Percentiles rank a stretch among this genome's conserved stretches.
These are phyloP conservation scores for Gorsachius magnificus DNA, from an alignment of 2,797 vertebrate species.

Conservation along the genomic window DNA sequence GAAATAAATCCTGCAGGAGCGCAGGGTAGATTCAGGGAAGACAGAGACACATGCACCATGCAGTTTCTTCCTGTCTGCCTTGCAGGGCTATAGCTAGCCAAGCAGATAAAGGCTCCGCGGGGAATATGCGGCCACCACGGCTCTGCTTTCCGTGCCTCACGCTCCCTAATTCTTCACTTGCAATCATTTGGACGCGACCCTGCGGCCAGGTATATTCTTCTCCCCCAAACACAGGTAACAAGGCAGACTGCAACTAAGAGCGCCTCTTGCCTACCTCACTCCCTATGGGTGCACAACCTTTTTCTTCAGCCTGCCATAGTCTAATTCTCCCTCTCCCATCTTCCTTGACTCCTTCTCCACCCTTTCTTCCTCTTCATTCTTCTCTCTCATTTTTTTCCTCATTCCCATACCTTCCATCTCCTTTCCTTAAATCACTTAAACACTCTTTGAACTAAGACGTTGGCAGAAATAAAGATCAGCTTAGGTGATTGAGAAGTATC, in stretches of 20 bases:
- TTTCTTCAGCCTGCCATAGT: neutral
- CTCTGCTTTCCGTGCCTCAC: neutral
- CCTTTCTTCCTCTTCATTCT: neutral
- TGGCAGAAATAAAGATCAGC: neutral
- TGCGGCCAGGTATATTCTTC: neutral
- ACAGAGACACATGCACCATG: neutral
- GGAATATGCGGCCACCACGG: neutral
- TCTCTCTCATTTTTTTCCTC: neutral
- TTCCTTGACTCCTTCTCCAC: neutral
- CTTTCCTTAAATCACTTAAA: neutral
- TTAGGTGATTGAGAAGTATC: neutral
- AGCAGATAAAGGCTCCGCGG: neutral
- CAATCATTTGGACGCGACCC: neutral
- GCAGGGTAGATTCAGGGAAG: neutral
- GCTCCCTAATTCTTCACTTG: neutral
- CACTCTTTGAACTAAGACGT: neutral
- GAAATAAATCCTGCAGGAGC: neutral
- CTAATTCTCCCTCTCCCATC: neutral
- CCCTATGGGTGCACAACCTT: neutral
- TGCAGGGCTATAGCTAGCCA: neutral
- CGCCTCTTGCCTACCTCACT: neutral
- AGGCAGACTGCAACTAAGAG: neutral
- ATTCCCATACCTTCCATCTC: neutral
- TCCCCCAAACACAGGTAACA: neutral
- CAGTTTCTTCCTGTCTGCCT: neutral